phyloP scores from a whole-genome alignment of 2,113 vertebrate species.

The Hiodon alosoides region DNA sequence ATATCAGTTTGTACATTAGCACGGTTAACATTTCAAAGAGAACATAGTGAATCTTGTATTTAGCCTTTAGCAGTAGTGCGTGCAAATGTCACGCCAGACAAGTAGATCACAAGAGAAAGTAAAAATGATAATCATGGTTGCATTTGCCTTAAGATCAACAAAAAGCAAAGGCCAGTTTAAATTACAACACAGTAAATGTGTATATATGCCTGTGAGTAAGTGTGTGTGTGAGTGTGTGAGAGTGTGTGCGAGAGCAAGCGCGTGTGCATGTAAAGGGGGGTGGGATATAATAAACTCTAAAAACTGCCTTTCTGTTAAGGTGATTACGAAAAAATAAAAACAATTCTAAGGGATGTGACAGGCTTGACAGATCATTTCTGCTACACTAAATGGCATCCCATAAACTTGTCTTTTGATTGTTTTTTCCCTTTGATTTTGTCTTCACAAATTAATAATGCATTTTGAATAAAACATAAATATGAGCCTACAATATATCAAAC shows the following conservation, averaged over 20 bases:
- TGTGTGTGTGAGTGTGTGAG: not conserved
- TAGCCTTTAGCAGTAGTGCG: not conserved
- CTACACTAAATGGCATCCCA: no score
- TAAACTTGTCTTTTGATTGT: no score
- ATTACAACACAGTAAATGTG: no score
- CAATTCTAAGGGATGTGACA: no score
- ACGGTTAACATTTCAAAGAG: not conserved
- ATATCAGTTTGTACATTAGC: not conserved
- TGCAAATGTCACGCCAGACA: not conserved
- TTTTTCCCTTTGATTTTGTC: no score
- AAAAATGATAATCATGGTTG: not conserved
- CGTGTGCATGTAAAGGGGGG: not conserved
- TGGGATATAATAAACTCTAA: not conserved
- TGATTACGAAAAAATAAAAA: no score
- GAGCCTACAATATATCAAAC: not conserved
- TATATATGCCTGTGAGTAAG: not conserved
- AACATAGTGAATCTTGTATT: not conserved
- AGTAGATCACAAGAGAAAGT: not conserved
- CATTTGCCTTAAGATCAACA: not conserved
- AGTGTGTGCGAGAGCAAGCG: not conserved
- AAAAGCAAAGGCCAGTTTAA: no score
- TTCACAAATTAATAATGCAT: no score
- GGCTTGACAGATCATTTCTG: no score
- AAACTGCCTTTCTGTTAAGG: no score
- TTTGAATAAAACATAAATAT: not conserved